A percentile compares a stretch with the other conserved stretches of the same genome.
phyloP scores from a whole-genome alignment of 2,797 vertebrate genomes.

The Leucoraja ocellata region DNA sequence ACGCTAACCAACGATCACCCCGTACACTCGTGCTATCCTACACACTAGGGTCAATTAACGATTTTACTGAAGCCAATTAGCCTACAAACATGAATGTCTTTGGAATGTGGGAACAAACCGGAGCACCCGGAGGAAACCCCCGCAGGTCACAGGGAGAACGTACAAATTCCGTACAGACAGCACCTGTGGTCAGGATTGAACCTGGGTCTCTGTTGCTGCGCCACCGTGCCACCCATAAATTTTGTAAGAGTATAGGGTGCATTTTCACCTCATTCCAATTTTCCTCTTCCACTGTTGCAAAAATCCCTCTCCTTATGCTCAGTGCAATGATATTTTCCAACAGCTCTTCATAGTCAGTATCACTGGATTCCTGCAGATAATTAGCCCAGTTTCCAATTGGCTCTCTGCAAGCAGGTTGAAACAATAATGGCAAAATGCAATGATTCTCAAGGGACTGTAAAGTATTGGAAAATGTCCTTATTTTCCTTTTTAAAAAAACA shows the following conservation, averaged over 20 bases:
- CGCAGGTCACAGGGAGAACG: too few species aligned
- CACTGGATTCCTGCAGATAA: neutral
- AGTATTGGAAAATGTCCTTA: neutral
- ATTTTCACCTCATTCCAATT: neutral
- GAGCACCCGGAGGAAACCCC: too few species aligned
- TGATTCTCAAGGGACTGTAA: neutral
- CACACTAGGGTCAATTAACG: too few species aligned
- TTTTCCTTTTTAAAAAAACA: neutral
- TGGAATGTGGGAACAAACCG: too few species aligned
- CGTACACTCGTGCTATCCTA: too few species aligned
- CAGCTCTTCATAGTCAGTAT: neutral
- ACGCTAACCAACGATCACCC: too few species aligned
- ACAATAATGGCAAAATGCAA: neutral
- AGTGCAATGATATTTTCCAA: neutral
- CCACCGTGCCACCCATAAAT: too few species aligned
- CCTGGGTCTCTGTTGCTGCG: too few species aligned
- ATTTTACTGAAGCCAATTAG: too few species aligned
- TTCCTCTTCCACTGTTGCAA: neutral
- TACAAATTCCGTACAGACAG: too few species aligned
- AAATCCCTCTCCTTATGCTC: neutral
- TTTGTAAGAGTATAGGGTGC: neutral
- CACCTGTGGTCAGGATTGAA: too few species aligned
- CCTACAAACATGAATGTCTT: too few species aligned
- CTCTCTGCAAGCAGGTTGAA: neutral
- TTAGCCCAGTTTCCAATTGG: neutral